These are phyloP conservation scores for Taurulus bubalis DNA, from an alignment of 2,113 vertebrate genomes.

Conservation along the genomic window DNA sequence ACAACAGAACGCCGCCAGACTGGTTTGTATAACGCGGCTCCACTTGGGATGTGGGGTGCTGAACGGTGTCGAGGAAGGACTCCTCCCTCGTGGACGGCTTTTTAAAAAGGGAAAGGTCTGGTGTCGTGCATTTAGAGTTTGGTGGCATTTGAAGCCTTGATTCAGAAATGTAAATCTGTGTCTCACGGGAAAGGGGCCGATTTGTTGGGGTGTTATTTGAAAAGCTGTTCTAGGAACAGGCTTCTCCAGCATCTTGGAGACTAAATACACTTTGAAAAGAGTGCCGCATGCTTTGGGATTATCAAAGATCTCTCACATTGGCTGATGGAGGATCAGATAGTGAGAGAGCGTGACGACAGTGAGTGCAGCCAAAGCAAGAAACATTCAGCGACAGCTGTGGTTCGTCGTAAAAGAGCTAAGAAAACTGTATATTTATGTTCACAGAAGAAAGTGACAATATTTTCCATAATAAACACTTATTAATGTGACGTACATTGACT, in stretches of 20 bases:
- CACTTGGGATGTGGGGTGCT: neutral
- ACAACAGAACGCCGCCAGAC: neutral
- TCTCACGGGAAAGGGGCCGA: slow-evolving; percentile 23
- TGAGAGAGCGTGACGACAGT: neutral
- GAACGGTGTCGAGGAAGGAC: neutral
- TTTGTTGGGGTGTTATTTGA: slow-evolving; percentile 42
- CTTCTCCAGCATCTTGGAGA: neutral
- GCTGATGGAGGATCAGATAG: slow-evolving; percentile 23
- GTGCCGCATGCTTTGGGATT: slow-evolving; percentile 4
- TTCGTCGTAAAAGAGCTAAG: slow-evolving; percentile 65
- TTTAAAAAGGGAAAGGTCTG: slow-evolving; percentile 16
- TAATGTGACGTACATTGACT: slow-evolving; percentile 77
- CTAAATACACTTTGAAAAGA: slow-evolving; percentile 9
- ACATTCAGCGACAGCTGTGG: slow-evolving; percentile 30
- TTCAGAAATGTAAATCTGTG: slow-evolving; percentile 49
- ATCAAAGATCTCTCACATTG: slow-evolving; percentile 6
- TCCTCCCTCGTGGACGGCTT: slow-evolving; percentile 25
- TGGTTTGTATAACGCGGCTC: neutral
- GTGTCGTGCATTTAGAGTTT: slow-evolving; percentile 4
- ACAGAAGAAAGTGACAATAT: slow-evolving; percentile 71
- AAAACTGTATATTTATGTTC: slow-evolving; percentile 67
- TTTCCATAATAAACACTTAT: slow-evolving; percentile 64
- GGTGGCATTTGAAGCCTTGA: slow-evolving; percentile 48
- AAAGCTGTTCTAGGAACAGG: slow-evolving; percentile 2
- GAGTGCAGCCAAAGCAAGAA: slow-evolving; percentile 25